These are phyloP conservation scores for Myotis yumanensis DNA, from an alignment of 2,113 vertebrate genomes.

Conservation along the genomic window DNA sequence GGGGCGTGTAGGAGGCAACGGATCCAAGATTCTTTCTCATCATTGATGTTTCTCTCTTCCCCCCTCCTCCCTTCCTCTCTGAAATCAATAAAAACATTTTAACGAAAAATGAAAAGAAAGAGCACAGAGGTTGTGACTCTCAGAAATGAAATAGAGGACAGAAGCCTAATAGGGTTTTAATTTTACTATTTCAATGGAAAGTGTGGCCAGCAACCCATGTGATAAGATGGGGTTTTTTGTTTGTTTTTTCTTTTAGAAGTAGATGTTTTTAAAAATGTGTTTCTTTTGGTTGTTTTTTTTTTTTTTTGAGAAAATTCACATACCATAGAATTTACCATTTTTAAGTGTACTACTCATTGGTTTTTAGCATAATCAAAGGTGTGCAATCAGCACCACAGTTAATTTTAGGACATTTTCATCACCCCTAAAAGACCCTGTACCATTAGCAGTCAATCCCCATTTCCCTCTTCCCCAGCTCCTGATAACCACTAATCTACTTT, in stretches of 20 bases:
- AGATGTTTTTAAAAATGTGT: neutral
- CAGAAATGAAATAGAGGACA: neutral
- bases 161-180: neutral
- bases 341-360: neutral
- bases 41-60: too few species aligned
- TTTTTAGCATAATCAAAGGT: constrained; percentile 20
- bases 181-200: constrained; percentile 35
- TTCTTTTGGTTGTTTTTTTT: neutral
- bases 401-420: constrained; percentile 4
- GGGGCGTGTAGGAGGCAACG: too few species aligned
- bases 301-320: neutral
- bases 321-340: neutral
- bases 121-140: neutral
- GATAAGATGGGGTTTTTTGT: neutral
- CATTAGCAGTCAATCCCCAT: neutral
- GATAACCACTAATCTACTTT: neutral
- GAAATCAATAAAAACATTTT: too few species aligned
- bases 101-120: neutral
- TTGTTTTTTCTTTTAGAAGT: neutral
- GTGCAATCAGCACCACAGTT: neutral
- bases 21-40: too few species aligned
- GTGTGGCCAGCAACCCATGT: neutral
- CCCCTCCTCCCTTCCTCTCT: too few species aligned
- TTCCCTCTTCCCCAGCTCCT: neutral
- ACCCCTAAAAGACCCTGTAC: neutral